Evolutionary conservation across 2,797 vertebrate genomes (phyloP), one percentile per base, ranked within the genome.

Genomic region (Macrochelys suwanniensis): DNA sequence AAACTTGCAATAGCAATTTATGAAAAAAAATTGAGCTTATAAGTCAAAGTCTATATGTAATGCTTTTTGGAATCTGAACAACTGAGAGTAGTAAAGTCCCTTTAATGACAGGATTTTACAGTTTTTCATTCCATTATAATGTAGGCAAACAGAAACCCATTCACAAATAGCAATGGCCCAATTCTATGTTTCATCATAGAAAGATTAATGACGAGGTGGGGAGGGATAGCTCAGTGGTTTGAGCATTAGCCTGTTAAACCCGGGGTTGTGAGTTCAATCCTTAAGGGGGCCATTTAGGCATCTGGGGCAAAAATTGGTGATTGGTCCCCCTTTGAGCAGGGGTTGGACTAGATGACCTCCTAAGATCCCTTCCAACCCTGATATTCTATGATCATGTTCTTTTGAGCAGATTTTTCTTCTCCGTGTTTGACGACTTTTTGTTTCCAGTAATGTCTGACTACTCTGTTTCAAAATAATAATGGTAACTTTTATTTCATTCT

Each of bases 391-490:
- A 42, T 42, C 37, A 1, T 37, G 49, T 57, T 68, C 17, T 82
- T 49, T 65, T 88, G 3, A 85, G 85, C 92, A 26, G 3, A 28
- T 19, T 76, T 74, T 59, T 89, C 23, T 51, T 90, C 26, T n/a
- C 37, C 3, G 65, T 37, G 51, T 28, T 92, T 80, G 84, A 84
- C 82, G 54, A 76, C 45, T 87, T 49, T 76, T 76, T 87, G 33
- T 49, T 53, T 57, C 50, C 78, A 89, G 80, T 59, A 65, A 92
- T 94, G 76, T 89, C 59, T 78, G 31, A 28, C 56, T 71, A 54
- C 92, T 94, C 90, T 92, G 17, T 91, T 96, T 96, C 84, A 81
- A 94, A 93, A 89, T 53, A 90, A 21, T 76, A 85, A 50, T 80
- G 19, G 61, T 87, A 26, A 76, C 74, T 87, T 92, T 93, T 88